These are phyloP conservation scores for Mallotus villosus DNA, from an alignment of 2,797 vertebrate genomes.

Conservation along the genomic window DNA sequence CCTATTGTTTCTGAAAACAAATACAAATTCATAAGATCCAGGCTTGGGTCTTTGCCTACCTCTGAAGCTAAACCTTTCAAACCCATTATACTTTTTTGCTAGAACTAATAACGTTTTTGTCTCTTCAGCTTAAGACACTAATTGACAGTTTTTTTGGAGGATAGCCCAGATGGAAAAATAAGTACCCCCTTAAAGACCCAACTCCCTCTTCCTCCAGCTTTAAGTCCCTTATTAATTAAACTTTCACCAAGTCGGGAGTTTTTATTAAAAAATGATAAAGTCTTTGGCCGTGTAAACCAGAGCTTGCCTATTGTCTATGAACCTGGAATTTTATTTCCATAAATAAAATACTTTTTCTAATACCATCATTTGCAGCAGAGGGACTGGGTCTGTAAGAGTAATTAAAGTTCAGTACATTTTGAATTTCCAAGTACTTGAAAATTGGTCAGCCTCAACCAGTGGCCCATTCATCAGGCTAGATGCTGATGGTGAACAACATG, in stretches of 20 bases:
- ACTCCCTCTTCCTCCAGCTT: conserved; percentile 78
- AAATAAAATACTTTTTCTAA: conserved; percentile 75
- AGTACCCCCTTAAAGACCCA: conserved; percentile 80
- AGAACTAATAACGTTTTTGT: conserved; percentile 83
- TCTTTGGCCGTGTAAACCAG: conserved; percentile 70
- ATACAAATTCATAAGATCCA: conserved; percentile 68
- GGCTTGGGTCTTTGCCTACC: conserved; percentile 66
- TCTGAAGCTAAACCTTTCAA: conserved; percentile 79
- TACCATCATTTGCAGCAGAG: conserved; percentile 60
- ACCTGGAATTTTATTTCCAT: conserved; percentile 71
- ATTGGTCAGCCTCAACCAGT: conserved; percentile 68
- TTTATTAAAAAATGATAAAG: conserved; percentile 77
- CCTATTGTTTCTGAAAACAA: conserved; percentile 66
- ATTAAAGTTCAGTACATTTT: no score
- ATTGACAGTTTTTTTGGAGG: conserved; percentile 83
- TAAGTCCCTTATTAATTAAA: conserved; percentile 86
- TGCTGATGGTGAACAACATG: neutral
- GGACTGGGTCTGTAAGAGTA: conserved; percentile 56
- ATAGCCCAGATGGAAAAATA: conserved; percentile 84
- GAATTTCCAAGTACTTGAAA: conserved; percentile 54
- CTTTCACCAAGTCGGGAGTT: conserved; percentile 79
- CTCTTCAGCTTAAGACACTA: conserved; percentile 82
- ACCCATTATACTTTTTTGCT: conserved; percentile 80
- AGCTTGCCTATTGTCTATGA: conserved; percentile 71
- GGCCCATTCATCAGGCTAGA: conserved; percentile 44